Percentiles rank a stretch among this genome's conserved stretches.
Conservation (phyloP, 2,797 vertebrate species). For the Coregonus sp. region DNA sequence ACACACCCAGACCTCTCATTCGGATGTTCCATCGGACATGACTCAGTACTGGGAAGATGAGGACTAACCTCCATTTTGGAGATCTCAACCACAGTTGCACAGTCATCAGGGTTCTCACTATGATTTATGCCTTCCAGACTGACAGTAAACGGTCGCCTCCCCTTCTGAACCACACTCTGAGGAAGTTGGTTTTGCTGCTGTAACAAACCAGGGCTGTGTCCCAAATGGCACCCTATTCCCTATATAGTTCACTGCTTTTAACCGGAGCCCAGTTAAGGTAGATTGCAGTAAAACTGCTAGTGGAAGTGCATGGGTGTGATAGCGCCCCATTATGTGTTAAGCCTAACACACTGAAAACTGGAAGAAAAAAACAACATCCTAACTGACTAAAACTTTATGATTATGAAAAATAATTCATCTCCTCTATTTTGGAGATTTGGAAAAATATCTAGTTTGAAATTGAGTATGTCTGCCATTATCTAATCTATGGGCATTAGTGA, state of each 20-base stretch:
- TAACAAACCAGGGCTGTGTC: conserved; percentile 37
- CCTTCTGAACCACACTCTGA: conserved; percentile 59
- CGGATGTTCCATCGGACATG: conserved; percentile 62
- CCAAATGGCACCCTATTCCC: background rate
- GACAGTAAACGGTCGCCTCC: conserved; percentile 72
- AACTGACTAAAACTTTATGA: background rate
- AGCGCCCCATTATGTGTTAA: too few species aligned
- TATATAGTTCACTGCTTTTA: background rate
- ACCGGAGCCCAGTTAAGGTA: too few species aligned
- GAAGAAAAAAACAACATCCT: background rate
- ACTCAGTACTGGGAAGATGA: conserved; percentile 62
- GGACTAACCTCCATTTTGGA: conserved; percentile 42
- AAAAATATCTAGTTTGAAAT: conserved; percentile 9
- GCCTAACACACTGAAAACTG: too few species aligned
- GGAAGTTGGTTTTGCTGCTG: conserved; percentile 58
- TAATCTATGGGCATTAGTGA: conserved; percentile 39
- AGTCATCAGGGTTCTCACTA: conserved; percentile 67
- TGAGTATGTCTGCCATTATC: conserved; percentile 23
- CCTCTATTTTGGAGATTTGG: conserved; percentile 10
- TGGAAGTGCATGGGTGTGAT: too few species aligned
- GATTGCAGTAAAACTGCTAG: too few species aligned
- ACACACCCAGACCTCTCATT: conserved; percentile 52
- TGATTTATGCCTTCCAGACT: conserved; percentile 63
- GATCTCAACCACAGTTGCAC: conserved; percentile 66
- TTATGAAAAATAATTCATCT: background rate